These are phyloP conservation scores for Propithecus deckenii DNA, from an alignment of 2,797 vertebrate genomes.

Conservation along the genomic window DNA sequence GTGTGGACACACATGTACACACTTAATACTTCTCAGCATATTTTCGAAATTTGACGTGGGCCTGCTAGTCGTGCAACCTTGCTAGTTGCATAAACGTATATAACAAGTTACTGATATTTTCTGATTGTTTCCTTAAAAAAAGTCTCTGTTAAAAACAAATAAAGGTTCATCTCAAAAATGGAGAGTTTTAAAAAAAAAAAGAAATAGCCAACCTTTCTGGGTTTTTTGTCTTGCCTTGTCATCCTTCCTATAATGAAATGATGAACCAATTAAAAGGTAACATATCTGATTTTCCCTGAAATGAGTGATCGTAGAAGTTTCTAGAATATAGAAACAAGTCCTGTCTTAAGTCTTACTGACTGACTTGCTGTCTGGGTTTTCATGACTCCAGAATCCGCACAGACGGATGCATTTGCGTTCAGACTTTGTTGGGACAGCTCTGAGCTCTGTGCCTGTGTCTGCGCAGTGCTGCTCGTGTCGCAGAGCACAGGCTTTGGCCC, in stretches of 20 bases:
- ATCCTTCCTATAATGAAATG: background rate
- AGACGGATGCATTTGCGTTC: accelerated
- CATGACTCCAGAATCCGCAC: background rate
- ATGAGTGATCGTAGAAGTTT: background rate
- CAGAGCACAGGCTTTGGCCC: background rate
- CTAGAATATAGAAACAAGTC: background rate
- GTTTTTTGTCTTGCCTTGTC: background rate
- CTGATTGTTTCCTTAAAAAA: background rate
- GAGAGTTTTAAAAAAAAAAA: background rate
- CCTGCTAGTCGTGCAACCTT: background rate
- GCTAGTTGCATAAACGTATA: too few species aligned
- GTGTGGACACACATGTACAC: accelerated
- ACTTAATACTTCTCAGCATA: accelerated
- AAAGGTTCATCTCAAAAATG: background rate
- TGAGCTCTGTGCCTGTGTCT: background rate
- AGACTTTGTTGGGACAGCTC: background rate
- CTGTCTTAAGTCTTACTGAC: background rate
- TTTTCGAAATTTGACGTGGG: background rate
- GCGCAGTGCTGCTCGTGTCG: background rate
- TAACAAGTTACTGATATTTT: background rate
- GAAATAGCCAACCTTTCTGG: background rate
- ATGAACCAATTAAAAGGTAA: background rate
- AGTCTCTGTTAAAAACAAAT: background rate
- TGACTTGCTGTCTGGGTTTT: background rate
- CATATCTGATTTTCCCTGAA: background rate